Conservation (phyloP, 2,113 vertebrate species). For the Podarcis raffonei region DNA sequence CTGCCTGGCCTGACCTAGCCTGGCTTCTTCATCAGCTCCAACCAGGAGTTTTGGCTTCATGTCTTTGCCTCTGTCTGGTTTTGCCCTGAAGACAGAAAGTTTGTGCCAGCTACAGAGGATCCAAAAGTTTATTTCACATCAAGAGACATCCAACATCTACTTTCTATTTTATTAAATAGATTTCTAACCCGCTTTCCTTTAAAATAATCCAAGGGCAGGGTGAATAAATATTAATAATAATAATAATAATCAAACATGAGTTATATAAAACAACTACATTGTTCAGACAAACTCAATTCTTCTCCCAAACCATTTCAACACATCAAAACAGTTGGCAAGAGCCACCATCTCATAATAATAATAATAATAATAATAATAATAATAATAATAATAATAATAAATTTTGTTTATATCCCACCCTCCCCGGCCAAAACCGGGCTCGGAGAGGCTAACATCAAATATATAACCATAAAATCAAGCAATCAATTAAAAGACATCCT, state of each 20-base stretch:
- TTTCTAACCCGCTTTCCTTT: accelerated
- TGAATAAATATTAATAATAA: no score
- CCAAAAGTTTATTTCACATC: not conserved
- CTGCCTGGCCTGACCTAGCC: not conserved
- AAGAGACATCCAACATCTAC: not conserved
- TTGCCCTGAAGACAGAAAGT: not conserved
- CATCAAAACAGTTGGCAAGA: not conserved
- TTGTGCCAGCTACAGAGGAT: not conserved
- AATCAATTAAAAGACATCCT: no score
- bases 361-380: no score
- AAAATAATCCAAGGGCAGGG: no score
- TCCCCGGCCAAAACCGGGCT: no score
- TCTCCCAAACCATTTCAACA: not conserved
- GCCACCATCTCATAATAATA: not conserved
- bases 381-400: no score
- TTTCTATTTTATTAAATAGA: accelerated
- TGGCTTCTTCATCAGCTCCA: not conserved
- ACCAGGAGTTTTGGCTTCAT: not conserved
- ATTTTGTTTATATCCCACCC: no score
- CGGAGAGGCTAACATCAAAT: no score
- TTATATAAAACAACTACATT: no score
- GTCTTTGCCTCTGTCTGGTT: no score
- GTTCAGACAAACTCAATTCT: not conserved
- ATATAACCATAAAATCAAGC: no score
- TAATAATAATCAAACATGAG: no score